A percentile compares a stretch with the other conserved stretches of the same genome.
Evolutionary conservation across 2,797 vertebrate genomes (phyloP).

Genomic region (Erpetoichthys calabaricus): DNA sequence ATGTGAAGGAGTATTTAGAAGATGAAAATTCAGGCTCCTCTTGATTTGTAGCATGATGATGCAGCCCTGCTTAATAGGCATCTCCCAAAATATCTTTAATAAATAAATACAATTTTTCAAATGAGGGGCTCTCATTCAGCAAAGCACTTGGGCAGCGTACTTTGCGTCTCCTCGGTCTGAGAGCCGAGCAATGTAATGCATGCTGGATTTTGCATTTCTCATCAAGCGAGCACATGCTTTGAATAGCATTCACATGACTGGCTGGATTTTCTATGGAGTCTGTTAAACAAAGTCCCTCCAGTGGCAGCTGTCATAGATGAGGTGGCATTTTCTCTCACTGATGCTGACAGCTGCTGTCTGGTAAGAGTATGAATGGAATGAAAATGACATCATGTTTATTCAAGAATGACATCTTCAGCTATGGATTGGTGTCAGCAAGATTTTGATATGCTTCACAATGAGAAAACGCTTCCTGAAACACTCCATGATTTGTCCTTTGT

Average conservation of each 20-base stretch:
- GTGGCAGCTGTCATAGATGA: slow-evolving; percentile 84
- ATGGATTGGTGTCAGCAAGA: slow-evolving; percentile 76
- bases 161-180: slow-evolving; percentile 14
- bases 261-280: slow-evolving; percentile 45
- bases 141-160: too few relatives aligned
- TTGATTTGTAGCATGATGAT: too few relatives aligned
- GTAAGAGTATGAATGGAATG: slow-evolving; percentile 71
- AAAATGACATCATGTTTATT: slow-evolving; percentile 96
- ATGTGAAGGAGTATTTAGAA: too few relatives aligned
- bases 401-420: slow-evolving; percentile 70
- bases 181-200: slow-evolving; percentile 19
- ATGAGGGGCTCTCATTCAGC: too few relatives aligned
- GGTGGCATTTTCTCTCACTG: slow-evolving; percentile 81
- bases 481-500: slow-evolving; percentile 65
- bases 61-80: too few relatives aligned
- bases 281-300: slow-evolving; percentile 63
- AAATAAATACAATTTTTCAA: too few relatives aligned
- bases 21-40: too few relatives aligned
- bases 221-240: slow-evolving; percentile 51
- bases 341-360: slow-evolving; percentile 89
- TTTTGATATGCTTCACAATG: slow-evolving; percentile 66
- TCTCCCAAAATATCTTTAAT: too few relatives aligned
- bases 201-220: slow-evolving; percentile 34
- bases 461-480: slow-evolving; percentile 60
- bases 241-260: slow-evolving; percentile 65